Evolutionary conservation across 2,797 vertebrate species (phyloP).

Genomic region (Anabas testudineus): DNA sequence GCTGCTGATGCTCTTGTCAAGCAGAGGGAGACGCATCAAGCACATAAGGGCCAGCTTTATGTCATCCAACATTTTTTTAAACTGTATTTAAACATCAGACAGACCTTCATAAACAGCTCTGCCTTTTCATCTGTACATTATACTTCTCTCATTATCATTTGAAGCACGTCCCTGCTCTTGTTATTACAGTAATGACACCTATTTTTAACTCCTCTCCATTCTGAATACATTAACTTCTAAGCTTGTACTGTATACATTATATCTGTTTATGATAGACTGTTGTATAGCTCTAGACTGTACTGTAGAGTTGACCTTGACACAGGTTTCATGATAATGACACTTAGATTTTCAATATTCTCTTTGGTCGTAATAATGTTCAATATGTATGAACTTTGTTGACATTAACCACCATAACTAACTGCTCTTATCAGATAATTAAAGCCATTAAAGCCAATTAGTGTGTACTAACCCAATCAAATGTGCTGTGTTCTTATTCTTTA

Average conservation of each 20-base stretch:
- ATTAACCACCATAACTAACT: background rate
- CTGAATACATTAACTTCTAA: background rate
- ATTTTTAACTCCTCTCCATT: background rate
- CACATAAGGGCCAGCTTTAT: background rate
- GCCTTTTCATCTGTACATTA: slow-evolving; percentile 1
- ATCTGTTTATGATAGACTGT: background rate
- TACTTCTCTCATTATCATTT: background rate
- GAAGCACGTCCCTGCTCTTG: too few species aligned
- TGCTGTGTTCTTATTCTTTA: too few species aligned
- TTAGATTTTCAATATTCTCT: background rate
- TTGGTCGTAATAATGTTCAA: background rate
- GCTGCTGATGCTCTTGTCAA: background rate
- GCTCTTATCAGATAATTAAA: too few species aligned
- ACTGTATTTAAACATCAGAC: background rate
- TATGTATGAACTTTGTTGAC: background rate
- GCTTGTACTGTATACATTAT: background rate
- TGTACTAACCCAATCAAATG: too few species aligned
- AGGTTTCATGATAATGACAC: background rate
- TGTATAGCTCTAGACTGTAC: background rate
- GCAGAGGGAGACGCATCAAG: background rate
- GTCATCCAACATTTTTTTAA: slow-evolving; percentile 10
- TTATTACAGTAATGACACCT: background rate
- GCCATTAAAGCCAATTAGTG: too few species aligned
- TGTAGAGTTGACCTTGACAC: too few species aligned
- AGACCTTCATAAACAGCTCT: slow-evolving; percentile 4